Conservation (phyloP, 2,888 invertebrate species). For the Ormyrus labotus region DNA sequence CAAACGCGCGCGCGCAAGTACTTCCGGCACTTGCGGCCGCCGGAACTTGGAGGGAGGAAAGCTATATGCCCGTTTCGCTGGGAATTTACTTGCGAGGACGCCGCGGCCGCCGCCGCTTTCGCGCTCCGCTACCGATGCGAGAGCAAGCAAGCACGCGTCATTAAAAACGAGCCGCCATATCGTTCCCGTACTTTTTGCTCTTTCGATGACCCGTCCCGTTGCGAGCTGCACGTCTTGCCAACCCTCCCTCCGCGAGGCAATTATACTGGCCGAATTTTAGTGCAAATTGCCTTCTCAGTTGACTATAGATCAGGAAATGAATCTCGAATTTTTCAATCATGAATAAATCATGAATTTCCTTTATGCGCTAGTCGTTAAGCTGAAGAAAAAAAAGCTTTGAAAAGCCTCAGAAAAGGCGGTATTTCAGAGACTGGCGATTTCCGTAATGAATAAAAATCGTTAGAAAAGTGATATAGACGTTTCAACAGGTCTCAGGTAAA, state of each 20-base stretch:
- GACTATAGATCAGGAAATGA: no score
- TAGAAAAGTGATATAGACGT: conserved; percentile 21
- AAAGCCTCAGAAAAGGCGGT: not conserved
- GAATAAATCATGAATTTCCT: no score
- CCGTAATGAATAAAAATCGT: conserved; percentile 48
- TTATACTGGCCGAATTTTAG: no score
- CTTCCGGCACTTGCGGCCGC: not conserved
- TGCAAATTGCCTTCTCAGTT: no score
- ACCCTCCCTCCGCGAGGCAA: no score
- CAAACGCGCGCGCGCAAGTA: not conserved
- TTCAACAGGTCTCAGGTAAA: conserved; percentile 46
- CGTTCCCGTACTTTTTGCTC: no score
- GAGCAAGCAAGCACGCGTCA: conserved; percentile 15
- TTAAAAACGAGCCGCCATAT: conserved; percentile 29
- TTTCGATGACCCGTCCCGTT: no score
- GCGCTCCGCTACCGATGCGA: conserved; percentile 15
- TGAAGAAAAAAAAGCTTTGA: not conserved
- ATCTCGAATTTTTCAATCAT: no score
- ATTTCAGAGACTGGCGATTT: no score
- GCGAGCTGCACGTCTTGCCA: no score
- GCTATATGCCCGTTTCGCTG: conserved; percentile 24
- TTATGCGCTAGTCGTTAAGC: no score
- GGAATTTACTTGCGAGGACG: conserved; percentile 32
- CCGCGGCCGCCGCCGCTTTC: conserved; percentile 19
- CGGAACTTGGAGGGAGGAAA: not conserved